Conservation (phyloP, 2,113 vertebrate species). For the Cyanistes caeruleus region DNA sequence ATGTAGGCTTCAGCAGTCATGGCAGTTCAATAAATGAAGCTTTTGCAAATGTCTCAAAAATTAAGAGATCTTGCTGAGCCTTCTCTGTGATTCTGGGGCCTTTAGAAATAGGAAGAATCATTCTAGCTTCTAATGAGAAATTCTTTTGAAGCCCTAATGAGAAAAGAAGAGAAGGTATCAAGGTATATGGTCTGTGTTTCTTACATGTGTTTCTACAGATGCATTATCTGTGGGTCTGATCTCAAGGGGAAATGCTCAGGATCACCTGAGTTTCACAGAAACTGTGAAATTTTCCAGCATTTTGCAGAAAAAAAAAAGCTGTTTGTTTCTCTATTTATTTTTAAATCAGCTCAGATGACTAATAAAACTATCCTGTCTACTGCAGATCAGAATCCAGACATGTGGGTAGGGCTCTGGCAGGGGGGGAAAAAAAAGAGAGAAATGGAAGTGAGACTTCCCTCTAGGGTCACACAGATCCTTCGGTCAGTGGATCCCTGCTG, state of each 20-base stretch:
- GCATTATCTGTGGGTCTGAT: background rate
- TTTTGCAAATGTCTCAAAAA: background rate
- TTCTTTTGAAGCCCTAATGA: background rate
- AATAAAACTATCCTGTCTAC: background rate
- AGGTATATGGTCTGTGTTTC: background rate
- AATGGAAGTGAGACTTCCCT: background rate
- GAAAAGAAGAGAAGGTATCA: background rate
- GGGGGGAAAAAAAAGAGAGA: background rate
- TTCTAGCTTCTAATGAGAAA: background rate
- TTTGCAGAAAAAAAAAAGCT: background rate
- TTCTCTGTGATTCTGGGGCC: conserved; percentile 5
- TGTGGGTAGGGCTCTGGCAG: background rate
- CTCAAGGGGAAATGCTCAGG: background rate
- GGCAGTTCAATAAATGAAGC: background rate
- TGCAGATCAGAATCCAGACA: background rate
- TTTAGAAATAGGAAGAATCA: background rate
- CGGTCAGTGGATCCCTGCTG: background rate
- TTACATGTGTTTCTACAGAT: background rate
- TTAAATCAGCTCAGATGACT: background rate
- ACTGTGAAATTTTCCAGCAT: background rate
- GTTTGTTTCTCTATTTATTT: background rate
- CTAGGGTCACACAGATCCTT: background rate
- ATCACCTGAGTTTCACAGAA: background rate
- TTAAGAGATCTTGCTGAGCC: conserved; percentile 20
- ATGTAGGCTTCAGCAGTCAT: background rate